Conservation (phyloP, 2,888 invertebrate species). For the Penaeus monodon region DNA sequence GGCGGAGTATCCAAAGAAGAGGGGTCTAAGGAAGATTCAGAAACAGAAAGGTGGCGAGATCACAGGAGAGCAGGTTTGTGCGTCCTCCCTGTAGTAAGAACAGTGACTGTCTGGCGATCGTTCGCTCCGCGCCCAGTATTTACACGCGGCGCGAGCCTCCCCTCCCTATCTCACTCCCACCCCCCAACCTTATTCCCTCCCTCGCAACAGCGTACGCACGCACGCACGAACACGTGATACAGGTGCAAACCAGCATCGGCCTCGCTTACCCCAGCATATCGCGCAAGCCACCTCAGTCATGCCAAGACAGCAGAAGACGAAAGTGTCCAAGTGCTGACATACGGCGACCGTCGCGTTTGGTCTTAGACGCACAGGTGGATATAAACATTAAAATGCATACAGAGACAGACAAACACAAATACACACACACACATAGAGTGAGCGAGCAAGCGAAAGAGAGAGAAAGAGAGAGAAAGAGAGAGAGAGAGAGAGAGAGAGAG, state of each 20-base stretch:
- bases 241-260: neutral
- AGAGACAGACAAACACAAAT: no score
- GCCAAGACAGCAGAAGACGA: neutral
- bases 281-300: neutral
- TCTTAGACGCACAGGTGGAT: no score
- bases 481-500: no score
- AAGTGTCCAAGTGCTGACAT: no score
- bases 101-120: slow-evolving; percentile 21
- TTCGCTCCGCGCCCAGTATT: slow-evolving; percentile 2
- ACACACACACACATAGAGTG: no score
- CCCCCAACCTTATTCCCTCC: neutral
- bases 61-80: neutral
- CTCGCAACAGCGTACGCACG: neutral
- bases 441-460: no score
- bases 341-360: no score
- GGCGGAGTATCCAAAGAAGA: no score
- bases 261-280: neutral
- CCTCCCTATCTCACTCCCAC: slow-evolving; percentile 1
- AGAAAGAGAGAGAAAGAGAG: no score
- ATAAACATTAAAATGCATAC: no score
- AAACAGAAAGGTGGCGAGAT: neutral
- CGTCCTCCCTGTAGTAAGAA: neutral
- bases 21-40: neutral
- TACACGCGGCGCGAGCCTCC: slow-evolving; percentile 9
- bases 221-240: neutral